Percentiles rank a stretch among this genome's conserved stretches.
These are phyloP conservation scores for Heliangelus exortis DNA, from an alignment of 2,797 vertebrate species.

Conservation along the genomic window DNA sequence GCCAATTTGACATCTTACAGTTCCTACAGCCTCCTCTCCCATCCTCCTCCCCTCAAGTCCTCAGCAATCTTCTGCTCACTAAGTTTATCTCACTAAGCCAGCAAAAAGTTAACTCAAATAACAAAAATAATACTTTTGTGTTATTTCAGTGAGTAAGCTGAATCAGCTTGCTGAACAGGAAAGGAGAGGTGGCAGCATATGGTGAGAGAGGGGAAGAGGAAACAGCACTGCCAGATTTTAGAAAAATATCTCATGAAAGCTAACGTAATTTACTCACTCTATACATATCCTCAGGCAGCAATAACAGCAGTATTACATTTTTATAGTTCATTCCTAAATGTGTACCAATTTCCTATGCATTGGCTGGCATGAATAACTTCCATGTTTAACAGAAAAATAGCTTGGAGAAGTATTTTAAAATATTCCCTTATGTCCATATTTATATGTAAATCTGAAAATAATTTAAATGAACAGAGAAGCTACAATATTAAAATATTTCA, in stretches of 20 bases:
- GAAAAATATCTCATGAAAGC: not conserved
- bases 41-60: not conserved
- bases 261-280: not conserved
- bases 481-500: not conserved
- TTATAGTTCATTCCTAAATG: not conserved
- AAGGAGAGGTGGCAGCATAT: slow-evolving; percentile 20
- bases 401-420: not conserved
- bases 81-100: not conserved
- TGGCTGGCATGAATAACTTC: not conserved
- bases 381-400: not conserved
- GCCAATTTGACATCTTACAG: not conserved
- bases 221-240: slow-evolving; percentile 34
- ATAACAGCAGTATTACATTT: not conserved
- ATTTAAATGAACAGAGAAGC: not conserved
- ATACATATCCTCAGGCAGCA: not conserved
- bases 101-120: not conserved
- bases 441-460: not conserved
- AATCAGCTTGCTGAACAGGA: slow-evolving; percentile 8
- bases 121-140: not conserved
- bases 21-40: not conserved
- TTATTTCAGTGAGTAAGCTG: not conserved
- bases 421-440: not conserved
- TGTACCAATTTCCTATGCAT: not conserved
- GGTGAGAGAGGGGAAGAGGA: slow-evolving; percentile 6
- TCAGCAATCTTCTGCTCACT: not conserved